Evolutionary conservation across 2,113 vertebrate species (phyloP), one percentile per base, ranked within the genome.

Genomic region (Cnemophilus loriae): DNA sequence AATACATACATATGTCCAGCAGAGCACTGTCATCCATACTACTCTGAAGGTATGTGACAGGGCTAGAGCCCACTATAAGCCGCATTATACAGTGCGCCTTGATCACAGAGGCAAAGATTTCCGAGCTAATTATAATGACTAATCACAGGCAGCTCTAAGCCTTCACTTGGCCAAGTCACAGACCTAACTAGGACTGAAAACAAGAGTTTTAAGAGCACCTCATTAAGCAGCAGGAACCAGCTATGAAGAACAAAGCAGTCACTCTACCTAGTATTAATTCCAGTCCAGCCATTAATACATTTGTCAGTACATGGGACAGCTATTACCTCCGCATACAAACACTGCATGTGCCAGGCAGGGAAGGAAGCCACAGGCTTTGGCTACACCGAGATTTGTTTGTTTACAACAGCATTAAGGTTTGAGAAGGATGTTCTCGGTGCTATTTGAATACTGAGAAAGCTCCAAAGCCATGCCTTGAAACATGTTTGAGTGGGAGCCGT

Each of bases 91-190:
- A 85, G 68, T 33, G 83, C 1, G 71, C 90, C 92, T 94, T 96
- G 90, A 93, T 96, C 93, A 95, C 71, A 93, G 65, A 93, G 90
- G 91, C 76, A 96, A 97, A 97, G 91, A 95, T 95, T 97, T 95
- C 96, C 8, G 81, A 95, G 96, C 94, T 96, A 96, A 96, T 97
- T 96, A 97, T 96, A 97, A 97, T 79, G 94, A 93, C 96, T 96
- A 97, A 97, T 96, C 95, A 90, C 94, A 94, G 67, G 83, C 83
- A 97, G 91, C 93, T 95, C 93, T 89, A 90, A 96, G 86, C 80
- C 93, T 84, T 87, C 84, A 52, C 89, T 96, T 91, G 79, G 95
- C 90, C 93, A 95, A 96, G 64, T 90, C 93, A 94, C 89, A 95
- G 88, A 96, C 95, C 94, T 96, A 95, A 87, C 90, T 13, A 90